Conservation (phyloP, 1,140 invertebrate species). For the Trachelipus rathkii region DNA sequence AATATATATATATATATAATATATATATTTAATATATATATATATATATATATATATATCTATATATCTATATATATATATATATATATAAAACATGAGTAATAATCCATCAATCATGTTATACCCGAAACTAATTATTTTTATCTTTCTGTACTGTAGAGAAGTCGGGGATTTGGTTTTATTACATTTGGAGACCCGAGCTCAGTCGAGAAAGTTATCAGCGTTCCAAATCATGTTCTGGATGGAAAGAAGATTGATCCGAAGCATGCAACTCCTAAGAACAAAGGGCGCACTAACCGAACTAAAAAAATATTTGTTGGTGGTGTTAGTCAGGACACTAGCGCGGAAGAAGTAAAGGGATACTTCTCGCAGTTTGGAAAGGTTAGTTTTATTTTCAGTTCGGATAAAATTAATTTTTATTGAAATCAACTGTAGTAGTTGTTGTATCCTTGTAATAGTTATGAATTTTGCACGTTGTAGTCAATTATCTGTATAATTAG, state of each 20-base stretch:
- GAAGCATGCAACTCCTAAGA: constrained; percentile 85
- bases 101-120: too few species aligned
- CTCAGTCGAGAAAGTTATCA: constrained; percentile 82
- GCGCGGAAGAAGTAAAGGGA: constrained; percentile 81
- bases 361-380: constrained; percentile 89
- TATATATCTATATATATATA: too few species aligned
- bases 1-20: too few species aligned
- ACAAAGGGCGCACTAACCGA: constrained; percentile 68
- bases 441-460: background rate
- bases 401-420: background rate
- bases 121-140: too few species aligned
- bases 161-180: constrained; percentile 88
- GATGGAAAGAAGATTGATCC: constrained; percentile 93
- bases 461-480: background rate
- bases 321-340: constrained; percentile 85
- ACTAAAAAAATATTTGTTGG: constrained; percentile 91
- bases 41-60: too few species aligned
- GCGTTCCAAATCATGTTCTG: constrained; percentile 82
- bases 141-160: constrained; percentile 57
- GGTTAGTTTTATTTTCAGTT: constrained; percentile 52
- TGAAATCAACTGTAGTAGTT: constrained; percentile 20
- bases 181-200: constrained; percentile 85
- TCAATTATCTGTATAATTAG: background rate
- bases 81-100: too few species aligned
- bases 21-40: too few species aligned